Percentiles rank a stretch among this genome's conserved stretches.
These are phyloP conservation scores for Odontesthes bonariensis DNA, from an alignment of 2,113 vertebrate genomes.

Conservation along the genomic window DNA sequence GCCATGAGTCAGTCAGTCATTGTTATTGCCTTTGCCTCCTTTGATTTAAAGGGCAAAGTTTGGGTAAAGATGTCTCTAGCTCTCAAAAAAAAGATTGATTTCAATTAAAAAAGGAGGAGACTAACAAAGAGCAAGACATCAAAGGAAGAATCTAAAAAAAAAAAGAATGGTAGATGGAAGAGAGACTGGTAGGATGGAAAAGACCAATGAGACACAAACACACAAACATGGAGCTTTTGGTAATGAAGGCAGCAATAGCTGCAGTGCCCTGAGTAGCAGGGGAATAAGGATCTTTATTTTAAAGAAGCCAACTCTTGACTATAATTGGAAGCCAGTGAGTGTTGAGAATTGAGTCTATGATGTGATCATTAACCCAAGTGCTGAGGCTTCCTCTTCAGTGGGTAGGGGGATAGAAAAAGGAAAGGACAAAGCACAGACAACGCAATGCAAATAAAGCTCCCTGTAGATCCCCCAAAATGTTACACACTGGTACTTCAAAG, in stretches of 20 bases:
- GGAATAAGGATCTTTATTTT: conserved; percentile 62
- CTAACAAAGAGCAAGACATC: conserved; percentile 7
- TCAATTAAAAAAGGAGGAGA: conserved; percentile 7
- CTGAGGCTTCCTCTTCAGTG: conserved; percentile 48
- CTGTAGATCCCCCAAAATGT: neutral
- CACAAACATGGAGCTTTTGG: conserved; percentile 15
- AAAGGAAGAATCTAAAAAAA: conserved; percentile 3
- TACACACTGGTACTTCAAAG: neutral
- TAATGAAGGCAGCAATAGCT: conserved; percentile 57
- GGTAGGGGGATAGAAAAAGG: conserved; percentile 11
- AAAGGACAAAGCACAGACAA: conserved; percentile 35
- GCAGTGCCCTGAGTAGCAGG: conserved; percentile 40
- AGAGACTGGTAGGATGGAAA: neutral
- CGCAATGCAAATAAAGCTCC: conserved; percentile 7
- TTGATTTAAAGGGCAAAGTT: conserved; percentile 29
- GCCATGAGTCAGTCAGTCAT: neutral
- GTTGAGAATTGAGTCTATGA: conserved; percentile 53
- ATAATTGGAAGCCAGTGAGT: conserved; percentile 68
- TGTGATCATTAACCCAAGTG: conserved; percentile 67
- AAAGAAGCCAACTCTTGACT: conserved; percentile 63
- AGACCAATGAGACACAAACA: neutral
- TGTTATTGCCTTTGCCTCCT: neutral
- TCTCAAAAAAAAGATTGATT: conserved; percentile 22
- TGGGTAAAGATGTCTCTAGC: neutral
- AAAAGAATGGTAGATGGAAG: neutral